Conservation (phyloP, 2,888 invertebrate species). For the Pterobdella sp. region DNA sequence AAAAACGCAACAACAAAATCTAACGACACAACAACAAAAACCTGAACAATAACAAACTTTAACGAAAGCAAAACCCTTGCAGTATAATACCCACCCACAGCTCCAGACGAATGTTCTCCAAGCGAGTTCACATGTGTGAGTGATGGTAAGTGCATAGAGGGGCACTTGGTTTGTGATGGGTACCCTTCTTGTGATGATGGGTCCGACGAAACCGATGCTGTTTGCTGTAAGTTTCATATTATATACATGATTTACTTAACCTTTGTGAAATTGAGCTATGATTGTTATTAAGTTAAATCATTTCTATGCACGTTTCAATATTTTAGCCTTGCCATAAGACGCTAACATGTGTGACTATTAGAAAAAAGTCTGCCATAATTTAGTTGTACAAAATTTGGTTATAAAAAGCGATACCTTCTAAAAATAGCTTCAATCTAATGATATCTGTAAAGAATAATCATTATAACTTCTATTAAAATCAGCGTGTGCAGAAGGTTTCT, state of each 20-base stretch:
- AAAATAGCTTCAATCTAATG: too few relatives aligned
- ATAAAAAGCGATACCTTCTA: too few relatives aligned
- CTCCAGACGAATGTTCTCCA: conserved; percentile 9
- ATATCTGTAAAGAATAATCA: not conserved
- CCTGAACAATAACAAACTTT: not conserved
- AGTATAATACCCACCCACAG: not conserved
- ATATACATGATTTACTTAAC: too few relatives aligned
- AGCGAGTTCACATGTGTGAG: conserved; percentile 31
- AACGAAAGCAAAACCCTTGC: not conserved
- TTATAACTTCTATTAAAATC: not conserved
- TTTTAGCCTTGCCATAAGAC: too few relatives aligned
- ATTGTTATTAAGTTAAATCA: too few relatives aligned
- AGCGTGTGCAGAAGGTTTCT: conserved; percentile 4
- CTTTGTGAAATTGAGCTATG: too few relatives aligned
- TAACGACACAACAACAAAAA: not conserved
- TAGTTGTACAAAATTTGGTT: too few relatives aligned
- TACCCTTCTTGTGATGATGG: conserved; percentile 30
- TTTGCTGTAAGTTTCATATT: conserved; percentile 11
- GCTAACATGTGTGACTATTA: too few relatives aligned
- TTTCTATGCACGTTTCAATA: too few relatives aligned
- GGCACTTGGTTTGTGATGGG: conserved; percentile 31
- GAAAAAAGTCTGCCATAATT: too few relatives aligned
- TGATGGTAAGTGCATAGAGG: conserved; percentile 28
- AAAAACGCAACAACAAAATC: not conserved
- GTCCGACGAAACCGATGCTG: conserved; percentile 28